These are phyloP conservation scores for Sprattus sprattus DNA, from an alignment of 2,113 vertebrate species.

Conservation along the genomic window DNA sequence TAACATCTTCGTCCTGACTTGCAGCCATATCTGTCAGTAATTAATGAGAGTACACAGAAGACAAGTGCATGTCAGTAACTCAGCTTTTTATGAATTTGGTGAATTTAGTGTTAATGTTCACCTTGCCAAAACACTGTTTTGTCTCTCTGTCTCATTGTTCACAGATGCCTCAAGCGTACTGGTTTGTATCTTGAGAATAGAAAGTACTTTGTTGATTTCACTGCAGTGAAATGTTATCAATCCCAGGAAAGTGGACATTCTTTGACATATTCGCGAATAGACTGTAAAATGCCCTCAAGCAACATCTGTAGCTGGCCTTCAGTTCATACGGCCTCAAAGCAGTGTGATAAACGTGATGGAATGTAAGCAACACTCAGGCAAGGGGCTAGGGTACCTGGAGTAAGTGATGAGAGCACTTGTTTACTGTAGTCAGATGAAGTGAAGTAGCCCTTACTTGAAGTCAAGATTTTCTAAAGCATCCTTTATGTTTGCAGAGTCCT, in stretches of 20 bases:
- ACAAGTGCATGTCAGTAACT: no score
- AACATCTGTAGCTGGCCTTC: constrained; percentile 24
- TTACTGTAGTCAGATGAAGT: neutral
- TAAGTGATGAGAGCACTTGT: neutral
- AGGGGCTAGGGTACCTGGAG: neutral
- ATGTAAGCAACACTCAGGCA: neutral
- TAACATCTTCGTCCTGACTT: neutral
- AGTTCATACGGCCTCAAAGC: constrained; percentile 9
- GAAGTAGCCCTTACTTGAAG: neutral
- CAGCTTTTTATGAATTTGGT: neutral
- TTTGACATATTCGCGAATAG: constrained; percentile 29
- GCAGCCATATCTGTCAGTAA: neutral
- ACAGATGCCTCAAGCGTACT: constrained; percentile 9
- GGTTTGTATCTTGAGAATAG: constrained; percentile 28
- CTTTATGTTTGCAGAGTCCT: neutral
- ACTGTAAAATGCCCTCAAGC: constrained; percentile 14
- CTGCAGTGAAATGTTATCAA: constrained; percentile 17
- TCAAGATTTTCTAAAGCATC: neutral
- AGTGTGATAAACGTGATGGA: constrained; percentile 25
- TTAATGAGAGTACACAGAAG: neutral
- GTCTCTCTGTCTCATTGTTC: constrained; percentile 10
- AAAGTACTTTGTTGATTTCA: constrained; percentile 11
- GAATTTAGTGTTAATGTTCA: constrained; percentile 32
- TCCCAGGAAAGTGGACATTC: neutral
- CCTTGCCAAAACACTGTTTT: constrained; percentile 6